Conservation (phyloP, 2,113 vertebrate species). For the Brienomyrus brachyistius region DNA sequence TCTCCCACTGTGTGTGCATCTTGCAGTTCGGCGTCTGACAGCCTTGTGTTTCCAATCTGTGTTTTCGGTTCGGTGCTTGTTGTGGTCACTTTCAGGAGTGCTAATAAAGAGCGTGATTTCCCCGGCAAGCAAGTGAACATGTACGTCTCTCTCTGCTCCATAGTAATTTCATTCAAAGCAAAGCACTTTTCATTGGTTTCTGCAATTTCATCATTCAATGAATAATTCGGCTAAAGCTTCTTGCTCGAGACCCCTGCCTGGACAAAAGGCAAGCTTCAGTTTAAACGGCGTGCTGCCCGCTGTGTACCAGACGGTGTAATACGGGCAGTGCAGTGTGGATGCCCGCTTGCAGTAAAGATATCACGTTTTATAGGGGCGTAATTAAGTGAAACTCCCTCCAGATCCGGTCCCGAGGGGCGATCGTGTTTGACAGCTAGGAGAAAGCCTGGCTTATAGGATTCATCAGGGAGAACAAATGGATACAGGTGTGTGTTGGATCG, state of each 20-base stretch:
- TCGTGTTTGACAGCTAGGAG: neutral
- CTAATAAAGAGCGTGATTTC: no score
- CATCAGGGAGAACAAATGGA: neutral
- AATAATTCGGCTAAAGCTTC: neutral
- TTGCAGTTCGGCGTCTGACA: no score
- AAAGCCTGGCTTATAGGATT: neutral
- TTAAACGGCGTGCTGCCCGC: neutral
- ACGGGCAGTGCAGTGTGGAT: neutral
- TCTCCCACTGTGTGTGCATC: no score
- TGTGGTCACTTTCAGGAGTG: no score
- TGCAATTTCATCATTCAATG: neutral
- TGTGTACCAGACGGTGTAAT: neutral
- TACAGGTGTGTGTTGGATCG: neutral
- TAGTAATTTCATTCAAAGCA: no score
- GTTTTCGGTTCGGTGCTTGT: no score
- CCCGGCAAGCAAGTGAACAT: no score
- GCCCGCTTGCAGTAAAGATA: neutral
- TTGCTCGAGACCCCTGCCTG: neutral
- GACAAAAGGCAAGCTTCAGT: neutral
- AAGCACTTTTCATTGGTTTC: neutral
- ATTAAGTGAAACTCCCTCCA: neutral
- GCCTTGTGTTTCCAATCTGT: no score
- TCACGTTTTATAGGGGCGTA: neutral
- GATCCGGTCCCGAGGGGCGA: neutral
- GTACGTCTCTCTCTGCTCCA: no score